A percentile compares a stretch with the other conserved stretches of the same genome.
Conservation (phyloP, 1,140 invertebrate species). For the Pachyrhynchus sulphureomaculatus region DNA sequence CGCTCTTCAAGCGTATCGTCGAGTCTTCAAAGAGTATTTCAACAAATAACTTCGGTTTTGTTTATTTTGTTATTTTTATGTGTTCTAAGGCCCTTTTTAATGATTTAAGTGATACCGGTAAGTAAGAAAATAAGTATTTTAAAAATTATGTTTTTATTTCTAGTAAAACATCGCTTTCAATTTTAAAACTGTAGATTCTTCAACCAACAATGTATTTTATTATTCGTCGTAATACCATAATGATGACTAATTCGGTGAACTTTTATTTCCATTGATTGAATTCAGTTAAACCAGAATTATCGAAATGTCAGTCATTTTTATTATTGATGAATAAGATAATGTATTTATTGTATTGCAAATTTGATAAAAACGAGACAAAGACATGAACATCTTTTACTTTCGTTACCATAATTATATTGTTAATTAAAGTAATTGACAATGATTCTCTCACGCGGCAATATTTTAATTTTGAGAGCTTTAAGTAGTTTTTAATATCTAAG, state of each 20-base stretch:
- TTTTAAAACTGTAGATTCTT: no score
- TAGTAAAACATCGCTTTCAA: neutral
- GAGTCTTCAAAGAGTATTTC: constrained; percentile 44
- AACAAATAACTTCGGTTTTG: constrained; percentile 42
- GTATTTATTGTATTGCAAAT: no score
- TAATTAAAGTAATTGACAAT: no score
- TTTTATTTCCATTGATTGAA: constrained; percentile 7
- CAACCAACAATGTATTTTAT: no score
- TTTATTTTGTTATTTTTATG: constrained; percentile 38
- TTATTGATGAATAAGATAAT: no score
- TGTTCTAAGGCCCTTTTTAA: constrained; percentile 45
- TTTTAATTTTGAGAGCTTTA: no score
- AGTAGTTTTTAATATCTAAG: no score
- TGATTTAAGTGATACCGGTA: constrained; percentile 46
- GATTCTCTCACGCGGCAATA: no score
- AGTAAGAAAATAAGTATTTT: constrained; percentile 22
- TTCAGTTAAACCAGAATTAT: neutral
- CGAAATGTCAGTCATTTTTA: neutral
- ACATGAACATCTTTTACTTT: no score
- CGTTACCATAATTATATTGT: no score
- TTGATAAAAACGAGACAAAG: no score
- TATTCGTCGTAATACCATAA: neutral
- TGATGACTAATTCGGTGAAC: constrained; percentile 7
- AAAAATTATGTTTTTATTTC: neutral
- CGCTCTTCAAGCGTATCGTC: constrained; percentile 47